Conservation (phyloP, 2,113 vertebrate genomes). For the Lasiurus borealis region DNA sequence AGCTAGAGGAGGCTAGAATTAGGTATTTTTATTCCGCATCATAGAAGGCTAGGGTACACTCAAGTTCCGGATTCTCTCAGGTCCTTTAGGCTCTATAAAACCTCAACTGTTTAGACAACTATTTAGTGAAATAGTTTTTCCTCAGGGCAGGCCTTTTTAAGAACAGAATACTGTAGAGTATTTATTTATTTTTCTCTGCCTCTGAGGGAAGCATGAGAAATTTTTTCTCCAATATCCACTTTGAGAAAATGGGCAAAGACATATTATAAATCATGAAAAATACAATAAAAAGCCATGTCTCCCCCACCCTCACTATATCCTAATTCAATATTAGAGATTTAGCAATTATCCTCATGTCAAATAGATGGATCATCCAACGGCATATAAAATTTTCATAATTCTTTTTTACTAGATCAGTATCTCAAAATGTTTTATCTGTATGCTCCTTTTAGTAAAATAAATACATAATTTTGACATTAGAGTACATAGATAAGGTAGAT, state of each 20-base stretch:
- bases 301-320: accelerated
- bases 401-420: background rate
- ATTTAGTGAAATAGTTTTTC: background rate
- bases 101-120: background rate
- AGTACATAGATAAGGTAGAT: background rate
- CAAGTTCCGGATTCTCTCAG: background rate
- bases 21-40: background rate
- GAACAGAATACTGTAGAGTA: background rate
- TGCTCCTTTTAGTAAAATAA: background rate
- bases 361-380: background rate
- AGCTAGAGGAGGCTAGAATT: background rate
- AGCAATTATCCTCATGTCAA: background rate
- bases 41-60: background rate
- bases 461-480: background rate
- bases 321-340: background rate
- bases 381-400: background rate
- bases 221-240: background rate
- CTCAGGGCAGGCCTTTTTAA: background rate
- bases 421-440: background rate
- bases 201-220: background rate
- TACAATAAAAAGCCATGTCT: background rate
- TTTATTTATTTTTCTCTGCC: background rate
- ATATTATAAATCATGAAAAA: background rate
- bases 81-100: background rate
- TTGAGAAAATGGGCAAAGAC: background rate